Conservation (phyloP, 2,113 vertebrate species). For the Zosterops hypoxanthus region DNA sequence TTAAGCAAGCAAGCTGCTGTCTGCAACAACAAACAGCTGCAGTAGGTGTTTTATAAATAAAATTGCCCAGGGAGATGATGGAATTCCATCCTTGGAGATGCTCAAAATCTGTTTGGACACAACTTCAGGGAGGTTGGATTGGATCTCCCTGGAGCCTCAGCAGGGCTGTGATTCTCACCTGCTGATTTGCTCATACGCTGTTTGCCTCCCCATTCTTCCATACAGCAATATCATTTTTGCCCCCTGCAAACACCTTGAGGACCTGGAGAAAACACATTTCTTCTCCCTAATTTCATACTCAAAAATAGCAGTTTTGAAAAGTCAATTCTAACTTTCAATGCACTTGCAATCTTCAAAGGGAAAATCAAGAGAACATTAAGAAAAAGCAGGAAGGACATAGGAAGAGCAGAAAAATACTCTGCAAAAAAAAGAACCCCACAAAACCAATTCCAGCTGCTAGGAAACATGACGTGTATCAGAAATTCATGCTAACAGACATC, state of each 20-base stretch:
- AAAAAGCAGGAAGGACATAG: not conserved
- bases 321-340: not conserved
- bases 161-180: not conserved
- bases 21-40: not conserved
- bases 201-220: not conserved
- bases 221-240: not conserved
- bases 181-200: not conserved
- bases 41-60: not conserved
- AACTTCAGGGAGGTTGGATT: not conserved
- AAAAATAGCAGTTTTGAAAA: not conserved
- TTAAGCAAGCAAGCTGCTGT: not conserved
- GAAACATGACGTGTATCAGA: not conserved
- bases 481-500: not conserved
- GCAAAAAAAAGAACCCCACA: not conserved
- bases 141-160: not conserved
- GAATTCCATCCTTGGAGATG: not conserved
- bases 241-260: not conserved
- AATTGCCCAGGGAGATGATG: not conserved
- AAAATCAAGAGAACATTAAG: not conserved
- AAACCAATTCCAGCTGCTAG: not conserved
- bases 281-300: not conserved
- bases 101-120: not conserved
- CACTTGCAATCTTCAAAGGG: not conserved
- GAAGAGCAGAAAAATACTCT: not conserved
- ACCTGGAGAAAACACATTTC: not conserved